Percentiles rank a stretch among this genome's conserved stretches.
phyloP scores from a whole-genome alignment of 2,797 vertebrate genomes.

The Huso huso region DNA sequence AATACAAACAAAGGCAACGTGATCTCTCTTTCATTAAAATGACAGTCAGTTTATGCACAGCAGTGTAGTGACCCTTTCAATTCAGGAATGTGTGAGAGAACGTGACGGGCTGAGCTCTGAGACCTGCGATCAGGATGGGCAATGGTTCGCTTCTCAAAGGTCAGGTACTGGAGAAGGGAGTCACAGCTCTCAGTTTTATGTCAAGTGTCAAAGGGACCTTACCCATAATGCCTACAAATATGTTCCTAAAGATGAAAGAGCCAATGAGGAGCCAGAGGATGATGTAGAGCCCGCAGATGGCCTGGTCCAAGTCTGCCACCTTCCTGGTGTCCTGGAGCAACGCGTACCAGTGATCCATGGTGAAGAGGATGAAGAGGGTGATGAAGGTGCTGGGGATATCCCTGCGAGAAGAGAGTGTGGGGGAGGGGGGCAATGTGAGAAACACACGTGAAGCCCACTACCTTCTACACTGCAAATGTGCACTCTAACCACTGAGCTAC shows the following conservation, averaged over 20 bases:
- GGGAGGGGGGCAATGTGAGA: background rate
- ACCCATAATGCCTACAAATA: conserved; percentile 55
- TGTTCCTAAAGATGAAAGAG: conserved; percentile 49
- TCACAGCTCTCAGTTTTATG: background rate
- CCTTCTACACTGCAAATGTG: background rate
- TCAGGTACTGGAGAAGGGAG: background rate
- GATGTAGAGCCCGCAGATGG: conserved; percentile 41
- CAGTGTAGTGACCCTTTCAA: too few relatives aligned
- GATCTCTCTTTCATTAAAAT: too few relatives aligned
- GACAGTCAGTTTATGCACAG: too few relatives aligned
- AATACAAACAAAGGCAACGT: background rate
- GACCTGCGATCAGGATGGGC: too few relatives aligned
- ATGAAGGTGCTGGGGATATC: conserved; percentile 40
- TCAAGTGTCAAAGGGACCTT: conserved; percentile 15
- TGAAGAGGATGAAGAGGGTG: conserved; percentile 54
- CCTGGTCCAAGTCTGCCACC: conserved; percentile 35
- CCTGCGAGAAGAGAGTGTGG: conserved; percentile 17
- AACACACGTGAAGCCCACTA: background rate
- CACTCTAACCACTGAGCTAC: background rate
- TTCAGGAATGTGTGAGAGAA: too few relatives aligned
- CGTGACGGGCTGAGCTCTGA: too few relatives aligned
- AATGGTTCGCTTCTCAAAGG: too few relatives aligned
- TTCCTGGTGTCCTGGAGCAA: conserved; percentile 43
- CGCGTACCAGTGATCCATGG: conserved; percentile 52
- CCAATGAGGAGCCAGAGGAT: conserved; percentile 49